Evolutionary conservation across 2,888 invertebrate genomes (phyloP).

Genomic region (Metalampra italica): DNA sequence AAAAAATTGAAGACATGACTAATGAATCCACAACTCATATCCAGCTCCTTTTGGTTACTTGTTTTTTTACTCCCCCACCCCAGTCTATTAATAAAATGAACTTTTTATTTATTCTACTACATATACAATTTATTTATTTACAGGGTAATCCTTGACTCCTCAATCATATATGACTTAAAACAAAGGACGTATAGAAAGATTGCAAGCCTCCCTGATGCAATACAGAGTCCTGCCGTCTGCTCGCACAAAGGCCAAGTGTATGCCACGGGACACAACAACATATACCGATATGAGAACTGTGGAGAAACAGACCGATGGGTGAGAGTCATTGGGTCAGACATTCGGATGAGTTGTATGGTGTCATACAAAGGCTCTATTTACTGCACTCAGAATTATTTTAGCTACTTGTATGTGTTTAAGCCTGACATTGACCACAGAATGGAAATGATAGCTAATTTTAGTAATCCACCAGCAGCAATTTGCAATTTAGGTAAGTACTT

Average conservation of each 20-base stretch:
- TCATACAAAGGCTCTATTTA: conserved; percentile 56
- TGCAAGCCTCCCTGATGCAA: conserved; percentile 50
- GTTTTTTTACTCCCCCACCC: no score
- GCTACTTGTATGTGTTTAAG: conserved; percentile 47
- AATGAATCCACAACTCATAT: no score
- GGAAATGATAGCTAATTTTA: conserved; percentile 35
- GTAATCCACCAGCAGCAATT: conserved; percentile 43
- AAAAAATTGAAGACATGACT: no score
- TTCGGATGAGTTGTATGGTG: conserved; percentile 41
- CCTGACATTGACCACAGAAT: conserved; percentile 41
- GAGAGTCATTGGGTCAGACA: conserved; percentile 31
- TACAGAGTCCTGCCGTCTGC: conserved; percentile 60
- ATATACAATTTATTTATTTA: conserved; percentile 21
- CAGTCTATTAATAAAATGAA: no score
- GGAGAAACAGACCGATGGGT: conserved; percentile 41
- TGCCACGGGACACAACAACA: conserved; percentile 45
- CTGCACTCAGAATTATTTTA: conserved; percentile 55
- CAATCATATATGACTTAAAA: conserved; percentile 51
- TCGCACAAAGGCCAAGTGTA: conserved; percentile 44
- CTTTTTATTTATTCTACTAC: no score
- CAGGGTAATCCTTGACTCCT: conserved; percentile 55
- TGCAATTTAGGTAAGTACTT: conserved; percentile 48
- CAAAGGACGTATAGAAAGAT: conserved; percentile 42
- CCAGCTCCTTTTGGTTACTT: no score
- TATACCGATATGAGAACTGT: conserved; percentile 46